A percentile compares a stretch with the other conserved stretches of the same genome.
Evolutionary conservation across 2,888 invertebrate genomes (phyloP).

Genomic region (Cheilosia soror): DNA sequence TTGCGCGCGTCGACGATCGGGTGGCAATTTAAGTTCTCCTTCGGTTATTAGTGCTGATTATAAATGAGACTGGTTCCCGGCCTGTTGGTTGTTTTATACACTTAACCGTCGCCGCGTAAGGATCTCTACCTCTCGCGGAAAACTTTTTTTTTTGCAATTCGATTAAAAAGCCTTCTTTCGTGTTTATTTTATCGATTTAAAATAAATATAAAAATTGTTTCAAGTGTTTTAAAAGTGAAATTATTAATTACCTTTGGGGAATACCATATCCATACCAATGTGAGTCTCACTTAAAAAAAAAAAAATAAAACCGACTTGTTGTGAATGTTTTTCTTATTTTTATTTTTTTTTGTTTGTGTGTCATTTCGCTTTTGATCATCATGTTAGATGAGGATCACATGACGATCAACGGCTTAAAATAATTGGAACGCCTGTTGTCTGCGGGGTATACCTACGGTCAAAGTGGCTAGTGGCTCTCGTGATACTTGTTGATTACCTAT

Average conservation of each 20-base stretch:
- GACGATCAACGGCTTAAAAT: neutral
- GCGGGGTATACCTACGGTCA: neutral
- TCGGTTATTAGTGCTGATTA: constrained; percentile 65
- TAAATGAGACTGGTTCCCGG: constrained; percentile 64
- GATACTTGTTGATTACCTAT: constrained; percentile 4
- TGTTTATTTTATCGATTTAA: too few relatives aligned
- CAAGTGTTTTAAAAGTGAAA: constrained; percentile 43
- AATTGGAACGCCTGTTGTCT: neutral
- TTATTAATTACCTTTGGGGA: constrained; percentile 7
- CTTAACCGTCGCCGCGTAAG: constrained; percentile 69
- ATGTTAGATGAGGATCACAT: constrained; percentile 12
- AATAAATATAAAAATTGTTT: neutral
- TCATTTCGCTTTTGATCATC: constrained; percentile 13
- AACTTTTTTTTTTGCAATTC: neutral
- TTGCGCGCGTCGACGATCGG: constrained; percentile 34
- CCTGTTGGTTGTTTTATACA: constrained; percentile 60
- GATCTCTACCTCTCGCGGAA: constrained; percentile 42
- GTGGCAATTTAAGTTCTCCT: constrained; percentile 58
- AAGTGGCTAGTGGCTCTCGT: neutral
- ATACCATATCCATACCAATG: constrained; percentile 26
- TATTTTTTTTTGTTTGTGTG: constrained; percentile 17
- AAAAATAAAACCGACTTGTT: neutral
- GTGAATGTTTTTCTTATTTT: constrained; percentile 13
- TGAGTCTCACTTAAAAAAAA: constrained; percentile 53
- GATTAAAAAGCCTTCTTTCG: neutral